A percentile compares a stretch with the other conserved stretches of the same genome.
These are phyloP conservation scores for Lasaia peninsularis DNA, from an alignment of 1,140 invertebrate genomes.

Conservation along the genomic window DNA sequence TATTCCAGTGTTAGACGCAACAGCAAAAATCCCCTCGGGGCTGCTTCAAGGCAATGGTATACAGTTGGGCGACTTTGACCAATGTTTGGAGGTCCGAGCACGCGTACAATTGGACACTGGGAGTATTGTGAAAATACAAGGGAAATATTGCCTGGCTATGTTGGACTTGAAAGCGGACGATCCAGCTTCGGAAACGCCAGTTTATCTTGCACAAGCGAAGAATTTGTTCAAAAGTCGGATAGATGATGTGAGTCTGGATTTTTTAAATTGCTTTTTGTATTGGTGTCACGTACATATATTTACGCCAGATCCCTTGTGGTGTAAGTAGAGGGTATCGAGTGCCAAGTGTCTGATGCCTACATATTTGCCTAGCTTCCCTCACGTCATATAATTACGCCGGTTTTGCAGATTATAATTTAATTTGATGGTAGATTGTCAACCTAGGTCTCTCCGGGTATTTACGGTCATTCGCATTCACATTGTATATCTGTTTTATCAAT, in stretches of 20 bases:
- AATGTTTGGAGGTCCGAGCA: conserved; percentile 79
- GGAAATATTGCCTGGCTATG: conserved; percentile 83
- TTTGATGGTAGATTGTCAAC: too few species aligned
- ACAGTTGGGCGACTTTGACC: conserved; percentile 84
- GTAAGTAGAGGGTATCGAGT: too few species aligned
- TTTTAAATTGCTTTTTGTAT: neutral
- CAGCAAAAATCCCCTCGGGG: conserved; percentile 83
- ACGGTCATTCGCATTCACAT: too few species aligned
- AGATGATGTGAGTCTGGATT: conserved; percentile 79
- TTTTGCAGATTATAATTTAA: too few species aligned
- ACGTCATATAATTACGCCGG: too few species aligned
- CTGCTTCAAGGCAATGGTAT: conserved; percentile 83
- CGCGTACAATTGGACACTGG: conserved; percentile 76
- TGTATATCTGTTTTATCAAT: too few species aligned
- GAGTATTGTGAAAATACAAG: conserved; percentile 78
- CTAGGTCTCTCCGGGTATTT: too few species aligned
- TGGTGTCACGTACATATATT: too few species aligned
- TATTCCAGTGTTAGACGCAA: conserved; percentile 83
- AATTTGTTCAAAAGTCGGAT: conserved; percentile 80
- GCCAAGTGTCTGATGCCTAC: too few species aligned
- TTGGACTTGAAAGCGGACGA: conserved; percentile 79
- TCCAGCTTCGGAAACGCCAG: conserved; percentile 76
- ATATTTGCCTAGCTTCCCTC: too few species aligned
- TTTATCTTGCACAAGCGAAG: conserved; percentile 80
- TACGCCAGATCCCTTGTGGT: too few species aligned